These are phyloP conservation scores for Felis catus DNA, from an alignment of 2,113 vertebrate genomes.

Conservation along the genomic window F.catus_Fca126_mat1.0 CM031417.1:45019501-45020000, in stretches of 20 bases:
- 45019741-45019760: slow-evolving; percentile 36
- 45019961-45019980: slow-evolving; percentile 26
- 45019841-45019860: slow-evolving; percentile 31
- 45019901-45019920: slow-evolving; percentile 35
- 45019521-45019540: not conserved
- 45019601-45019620: slow-evolving; percentile 1
- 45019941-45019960: slow-evolving; percentile 23
- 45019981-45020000: not conserved
- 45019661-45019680: not conserved
- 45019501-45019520: slow-evolving; percentile 10
- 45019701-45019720: slow-evolving; percentile 1
- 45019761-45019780: not conserved
- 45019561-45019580: not conserved
- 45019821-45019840: slow-evolving; percentile 55
- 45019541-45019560: not conserved
- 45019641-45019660: not conserved
- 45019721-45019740: not conserved
- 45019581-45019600: not conserved
- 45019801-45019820: slow-evolving; percentile 22
- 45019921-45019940: not conserved
- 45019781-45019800: slow-evolving; percentile 18
- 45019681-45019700: not conserved
- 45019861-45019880: slow-evolving; percentile 21
- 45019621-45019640: not conserved
- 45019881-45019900: slow-evolving; percentile 20